Base-by-base conservation (phyloP, 1,140 invertebrate species). In the Ceratosolen fusciceps region DNA sequence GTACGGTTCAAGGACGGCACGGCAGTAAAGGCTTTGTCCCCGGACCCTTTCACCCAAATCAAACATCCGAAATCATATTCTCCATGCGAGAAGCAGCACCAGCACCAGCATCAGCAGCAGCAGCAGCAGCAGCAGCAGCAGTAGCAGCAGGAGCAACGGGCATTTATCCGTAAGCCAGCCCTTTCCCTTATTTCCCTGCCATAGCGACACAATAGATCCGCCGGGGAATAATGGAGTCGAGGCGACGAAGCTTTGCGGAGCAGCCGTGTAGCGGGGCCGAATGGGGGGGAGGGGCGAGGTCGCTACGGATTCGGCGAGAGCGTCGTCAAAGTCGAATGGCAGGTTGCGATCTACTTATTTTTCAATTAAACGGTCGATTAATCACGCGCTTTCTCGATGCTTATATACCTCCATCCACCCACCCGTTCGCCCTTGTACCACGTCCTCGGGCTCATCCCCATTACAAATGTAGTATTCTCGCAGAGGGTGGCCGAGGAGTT, bases 301-400 rank as follows among this genome's bases (percentile, higher is more conserved):
- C n/a, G n/a, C n/a, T n/a, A n/a, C 31, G 8, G 31, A 31, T 34
- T 5, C 10, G 43, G 4, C 68, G 37, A 31, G 21, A 54, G 34
- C 34, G 71, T 79, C 75, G 79, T 82, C 79, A 77, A 54, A 76
- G 71, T 39, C 67, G 47, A 74, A 74, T 52, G 56, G 43, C 62
- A 75, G 73, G 71, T 83, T 73, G 74, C 60, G 70, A 82, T 80
- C 82, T 82, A 85, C 82, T 85, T 83, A 83, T 82, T 85, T 82
- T 81, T 84, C 81, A 82, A 85, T 85, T 83, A 85, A 71, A 26
- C 70, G n/a, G 43, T 81, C 79, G 74, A 84, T 84, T 84, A 83
- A 84, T 85, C 83, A 81, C 80, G 68, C 54, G 65, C 79, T 80
- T 81, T 75, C 71, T 58, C 49, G 19, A 37, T 76, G 60, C 60